Base-by-base conservation (phyloP, 1,140 invertebrate genomes). In the Chlorops oryzae region DNA sequence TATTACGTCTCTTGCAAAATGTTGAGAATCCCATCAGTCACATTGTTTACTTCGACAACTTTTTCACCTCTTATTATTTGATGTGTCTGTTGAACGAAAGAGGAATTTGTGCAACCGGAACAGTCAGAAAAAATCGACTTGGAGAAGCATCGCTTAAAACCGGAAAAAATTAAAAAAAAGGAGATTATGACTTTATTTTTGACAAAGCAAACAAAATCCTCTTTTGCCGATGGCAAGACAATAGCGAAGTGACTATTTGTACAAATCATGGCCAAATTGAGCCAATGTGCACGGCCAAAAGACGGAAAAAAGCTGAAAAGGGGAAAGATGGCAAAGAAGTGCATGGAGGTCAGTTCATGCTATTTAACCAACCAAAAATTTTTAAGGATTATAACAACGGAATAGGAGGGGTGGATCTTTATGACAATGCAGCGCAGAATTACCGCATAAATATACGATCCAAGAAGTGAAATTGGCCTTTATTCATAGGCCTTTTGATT, bases 401-500 rank as follows among this genome's bases (percentile, higher is more conserved):
- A 34, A 51, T 52, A 49, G 46, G 47, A 54, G 37, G 42, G 17
- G 55, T 54, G 25, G 43, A 50, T 45, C 37, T 54, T 4, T 43
- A 57, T 51, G 51, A 57, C 43, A 52, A 45, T 42, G 40, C 23
- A 24, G 39, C 47, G 17, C 32, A 27, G 25, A 50, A 45, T 45
- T 27, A 45, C 21, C 21, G 25, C 20, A 25, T 45, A 28, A n/a
- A 17, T 28, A 34, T 45, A 13, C n/a, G 24, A 20, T 4, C 25
- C n/a, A 45, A 45, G 25, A 45, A 45, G 28, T 28, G 43, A 27
- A 39, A 28, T 23, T 48, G 47, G 47, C 38, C 47, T 38, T n/a
- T n/a, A n/a, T n/a, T n/a, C n/a, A n/a, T n/a, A n/a, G n/a, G n/a
- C n/a, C n/a, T n/a, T n/a, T n/a, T n/a, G n/a, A n/a, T n/a, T n/a